Evolutionary conservation across 2,113 vertebrate genomes (phyloP).

Genomic region (Corythaixoides concolor): DNA sequence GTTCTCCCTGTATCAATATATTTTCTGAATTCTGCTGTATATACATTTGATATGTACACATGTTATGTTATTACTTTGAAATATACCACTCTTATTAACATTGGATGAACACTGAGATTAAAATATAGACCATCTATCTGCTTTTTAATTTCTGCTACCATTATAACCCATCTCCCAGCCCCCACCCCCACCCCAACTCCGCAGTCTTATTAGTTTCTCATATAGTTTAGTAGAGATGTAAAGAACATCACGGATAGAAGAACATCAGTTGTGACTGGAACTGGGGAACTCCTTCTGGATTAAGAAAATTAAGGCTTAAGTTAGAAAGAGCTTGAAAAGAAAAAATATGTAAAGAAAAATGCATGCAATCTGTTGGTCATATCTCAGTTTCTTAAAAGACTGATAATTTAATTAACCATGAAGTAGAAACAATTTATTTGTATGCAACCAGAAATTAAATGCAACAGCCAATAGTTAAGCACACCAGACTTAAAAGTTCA

Average conservation of each 20-base stretch:
- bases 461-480: neutral
- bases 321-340: neutral
- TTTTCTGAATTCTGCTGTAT: neutral
- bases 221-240: neutral
- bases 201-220: neutral
- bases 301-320: neutral
- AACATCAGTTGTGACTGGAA: neutral
- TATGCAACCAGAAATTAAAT: neutral
- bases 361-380: neutral
- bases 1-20: neutral
- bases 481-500: neutral
- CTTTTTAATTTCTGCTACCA: neutral
- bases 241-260: neutral
- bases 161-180: neutral
- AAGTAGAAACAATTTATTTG: neutral
- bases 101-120: neutral
- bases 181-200: no score
- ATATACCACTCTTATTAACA: neutral
- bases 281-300: neutral
- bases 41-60: neutral
- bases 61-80: neutral
- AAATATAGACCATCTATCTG: neutral
- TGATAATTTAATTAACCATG: neutral
- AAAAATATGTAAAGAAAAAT: neutral
- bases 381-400: neutral